Base-by-base conservation (phyloP, 2,113 vertebrate genomes). In the Carassius carassius region DNA sequence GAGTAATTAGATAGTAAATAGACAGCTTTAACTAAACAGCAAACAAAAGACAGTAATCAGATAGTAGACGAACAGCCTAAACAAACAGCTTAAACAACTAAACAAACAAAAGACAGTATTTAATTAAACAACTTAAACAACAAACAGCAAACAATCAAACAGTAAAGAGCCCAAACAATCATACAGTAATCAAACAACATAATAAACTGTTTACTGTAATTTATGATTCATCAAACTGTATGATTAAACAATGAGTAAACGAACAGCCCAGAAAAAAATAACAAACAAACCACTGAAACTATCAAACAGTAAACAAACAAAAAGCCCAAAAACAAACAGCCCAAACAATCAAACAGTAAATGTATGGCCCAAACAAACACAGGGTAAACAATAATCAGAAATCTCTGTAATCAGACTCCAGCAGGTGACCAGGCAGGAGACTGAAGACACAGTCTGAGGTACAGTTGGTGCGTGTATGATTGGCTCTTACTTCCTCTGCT, bases 401-500 rank as follows among this genome's bases (percentile, higher is more conserved):
- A 41, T 41, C 76, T 78, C 29, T 37, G 23, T 23, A 60, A 60
- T 78, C 19, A 60, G 11, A 41, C 19, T 6, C 2, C 54, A 60
- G 72, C 32, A 60, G 29, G 54, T n/a, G 19, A 37, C 19, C 5
- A 41, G 75, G 29, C 19, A 60, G 32, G 13, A 47, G 41, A 47
- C 41, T 47, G 41, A 73, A 23, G 37, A 72, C 67, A 29, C n/a
- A 67, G 29, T 37, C 32, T 69, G 17, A 35, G 17, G 37, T 69
- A 1, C 8, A 6, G 25, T 12, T 10, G 23, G 60, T 32, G 25
- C 32, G n/a, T 19, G 44, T 85, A 13, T 62, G 23, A 41, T 29
- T 63, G 60, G n/a, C 41, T 82, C 94, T 93, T 88, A 99, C 98
- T 96, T 99, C 90, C 96, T 94, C 92, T 99, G 98, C 88, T 99